Evolutionary conservation across 2,113 vertebrate genomes (phyloP), one percentile per base, ranked within the genome.

Genomic region (Zingel zingel): DNA sequence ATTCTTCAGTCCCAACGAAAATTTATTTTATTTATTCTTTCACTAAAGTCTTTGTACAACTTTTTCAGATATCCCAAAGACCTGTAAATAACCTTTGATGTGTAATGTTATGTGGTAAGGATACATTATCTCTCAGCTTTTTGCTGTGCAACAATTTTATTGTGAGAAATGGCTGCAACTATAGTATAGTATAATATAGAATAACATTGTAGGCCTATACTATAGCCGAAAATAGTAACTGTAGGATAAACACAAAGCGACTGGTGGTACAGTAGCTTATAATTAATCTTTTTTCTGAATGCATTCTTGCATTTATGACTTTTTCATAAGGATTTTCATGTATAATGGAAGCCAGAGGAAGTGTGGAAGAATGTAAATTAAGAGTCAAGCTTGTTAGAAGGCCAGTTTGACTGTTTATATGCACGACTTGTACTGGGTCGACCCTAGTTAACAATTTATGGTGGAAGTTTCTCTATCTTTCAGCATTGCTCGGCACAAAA

Each of bases 391-490:
- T 94, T 93, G 84, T 92, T 94, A 93, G 88, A 83, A 76, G 82
- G 76, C 75, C 77, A 79, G 89, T 84, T 91, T 80, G 85, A 86
- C 89, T 95, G 93, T 94, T 93, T 92, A 93, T 90, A 93, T 89
- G 86, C 87, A 82, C 23, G 78, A 81, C 63, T 86, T 92, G 84
- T 90, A 87, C 91, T 72, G 81, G 87, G 79, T 91, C 84, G 75
- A 90, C 85, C 92, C 81, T 72, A 65, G 76, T 93, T 91, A 94
- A 93, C 88, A 90, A 93, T 94, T 94, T 79, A 93, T 90, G 64
- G 63, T 69, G 68, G 80, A 92, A 86, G 85, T 90, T 91, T 91
- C 74, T 77, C 81, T 71, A 63, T 87, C 84, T 91, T 87, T 86
- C 81, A 50, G 79, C 58, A 82, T 74, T 61, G 67, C 74, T 79